Conservation (phyloP, 1,140 invertebrate species). For the Ceratoteleas bidentatus region DNA sequence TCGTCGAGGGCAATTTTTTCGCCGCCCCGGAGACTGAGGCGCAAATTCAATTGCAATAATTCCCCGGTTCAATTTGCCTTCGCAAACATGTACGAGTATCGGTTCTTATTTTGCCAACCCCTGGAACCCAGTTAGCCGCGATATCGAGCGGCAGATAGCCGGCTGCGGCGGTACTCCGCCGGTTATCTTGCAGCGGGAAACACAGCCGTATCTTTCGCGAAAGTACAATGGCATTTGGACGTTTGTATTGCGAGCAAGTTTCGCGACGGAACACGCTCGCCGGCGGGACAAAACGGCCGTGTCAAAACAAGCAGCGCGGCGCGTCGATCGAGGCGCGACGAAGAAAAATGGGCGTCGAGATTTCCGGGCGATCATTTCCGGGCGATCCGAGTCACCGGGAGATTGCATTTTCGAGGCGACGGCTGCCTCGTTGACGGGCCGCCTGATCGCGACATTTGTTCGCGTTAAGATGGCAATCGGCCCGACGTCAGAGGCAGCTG, state of each 20-base stretch:
- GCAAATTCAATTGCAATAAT: constrained; percentile 8
- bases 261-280: constrained; percentile 26
- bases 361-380: constrained; percentile 11
- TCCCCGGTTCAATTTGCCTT: constrained; percentile 20
- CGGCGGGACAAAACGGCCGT: constrained; percentile 28
- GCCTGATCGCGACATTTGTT: no score
- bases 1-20: no score
- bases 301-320: constrained; percentile 45
- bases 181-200: constrained; percentile 43
- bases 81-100: constrained; percentile 17
- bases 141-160: constrained; percentile 64
- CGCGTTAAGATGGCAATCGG: no score
- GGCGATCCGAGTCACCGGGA: no score
- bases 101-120: constrained; percentile 55
- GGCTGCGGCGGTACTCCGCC: constrained; percentile 49
- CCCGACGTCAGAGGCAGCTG: no score
- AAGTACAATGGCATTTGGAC: constrained; percentile 56
- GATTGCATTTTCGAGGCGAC: no score
- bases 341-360: constrained; percentile 34
- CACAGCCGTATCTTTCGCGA: constrained; percentile 42
- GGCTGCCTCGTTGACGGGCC: no score
- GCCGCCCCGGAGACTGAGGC: no score
- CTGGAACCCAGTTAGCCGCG: constrained; percentile 32
- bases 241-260: constrained; percentile 45
- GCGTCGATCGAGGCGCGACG: constrained; percentile 23